phyloP scores from a whole-genome alignment of 2,113 vertebrate genomes.

The Periophthalmodon schlosseri region DNA sequence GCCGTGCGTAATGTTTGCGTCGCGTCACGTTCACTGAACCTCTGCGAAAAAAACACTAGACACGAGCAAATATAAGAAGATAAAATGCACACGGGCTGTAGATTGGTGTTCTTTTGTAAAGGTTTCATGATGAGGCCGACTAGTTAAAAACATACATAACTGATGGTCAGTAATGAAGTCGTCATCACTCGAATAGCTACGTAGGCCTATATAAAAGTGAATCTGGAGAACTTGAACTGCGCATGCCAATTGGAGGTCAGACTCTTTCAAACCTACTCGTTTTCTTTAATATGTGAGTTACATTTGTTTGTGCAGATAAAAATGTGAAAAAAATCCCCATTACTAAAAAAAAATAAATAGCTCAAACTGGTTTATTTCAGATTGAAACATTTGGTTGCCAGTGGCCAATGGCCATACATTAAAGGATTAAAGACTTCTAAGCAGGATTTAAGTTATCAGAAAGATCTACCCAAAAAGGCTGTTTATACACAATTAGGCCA shows the following conservation, averaged over 20 bases:
- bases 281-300: neutral
- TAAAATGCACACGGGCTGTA: no score
- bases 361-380: no score
- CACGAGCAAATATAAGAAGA: neutral
- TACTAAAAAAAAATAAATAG: no score
- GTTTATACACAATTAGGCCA: no score
- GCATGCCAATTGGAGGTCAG: neutral
- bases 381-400: no score
- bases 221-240: neutral
- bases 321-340: no score
- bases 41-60: slow-evolving; percentile 11
- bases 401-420: no score
- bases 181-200: neutral
- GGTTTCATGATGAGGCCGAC: neutral
- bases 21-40: slow-evolving; percentile 39
- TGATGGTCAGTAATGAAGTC: neutral
- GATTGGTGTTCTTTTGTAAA: neutral
- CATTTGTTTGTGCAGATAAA: no score
- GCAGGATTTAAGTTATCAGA: no score
- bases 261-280: neutral
- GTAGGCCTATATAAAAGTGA: neutral
- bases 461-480: no score
- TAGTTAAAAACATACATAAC: neutral
- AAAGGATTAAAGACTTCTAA: no score
- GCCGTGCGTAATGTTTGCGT: slow-evolving; percentile 15